These are phyloP conservation scores for Spheniscus humboldti DNA, from an alignment of 2,797 vertebrate species.

Conservation along the genomic window DNA sequence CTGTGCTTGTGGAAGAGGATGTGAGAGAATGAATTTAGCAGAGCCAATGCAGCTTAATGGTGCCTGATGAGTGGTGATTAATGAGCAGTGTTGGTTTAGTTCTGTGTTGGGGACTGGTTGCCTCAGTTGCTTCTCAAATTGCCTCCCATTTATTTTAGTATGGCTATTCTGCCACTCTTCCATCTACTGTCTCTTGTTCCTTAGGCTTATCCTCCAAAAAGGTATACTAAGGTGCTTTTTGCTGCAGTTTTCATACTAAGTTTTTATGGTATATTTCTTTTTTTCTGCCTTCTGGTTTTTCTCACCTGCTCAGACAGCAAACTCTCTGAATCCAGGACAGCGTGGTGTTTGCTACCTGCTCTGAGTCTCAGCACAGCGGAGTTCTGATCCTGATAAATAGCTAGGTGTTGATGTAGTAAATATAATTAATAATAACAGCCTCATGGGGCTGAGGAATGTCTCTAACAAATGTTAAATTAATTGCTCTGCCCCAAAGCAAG, in stretches of 20 bases:
- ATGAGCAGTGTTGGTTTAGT: not conserved
- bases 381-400: not conserved
- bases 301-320: not conserved
- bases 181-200: not conserved
- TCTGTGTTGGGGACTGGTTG: not conserved
- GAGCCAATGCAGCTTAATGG: not conserved
- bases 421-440: not conserved
- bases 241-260: not conserved
- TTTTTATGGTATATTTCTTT: not conserved
- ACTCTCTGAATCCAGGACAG: not conserved
- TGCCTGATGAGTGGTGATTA: not conserved
- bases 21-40: not conserved
- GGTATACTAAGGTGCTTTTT: not conserved
- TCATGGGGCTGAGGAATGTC: not conserved
- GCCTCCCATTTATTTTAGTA: not conserved
- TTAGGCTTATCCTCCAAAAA: not conserved
- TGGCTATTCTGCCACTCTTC: not conserved
- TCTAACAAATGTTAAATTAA: not conserved
- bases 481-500: not conserved
- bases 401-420: not conserved
- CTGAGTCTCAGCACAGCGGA: no score
- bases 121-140: not conserved
- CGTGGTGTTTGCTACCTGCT: not conserved
- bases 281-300: not conserved
- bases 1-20: not conserved